phyloP scores from a whole-genome alignment of 2,888 invertebrate species.

The Arctia plantaginis region DNA sequence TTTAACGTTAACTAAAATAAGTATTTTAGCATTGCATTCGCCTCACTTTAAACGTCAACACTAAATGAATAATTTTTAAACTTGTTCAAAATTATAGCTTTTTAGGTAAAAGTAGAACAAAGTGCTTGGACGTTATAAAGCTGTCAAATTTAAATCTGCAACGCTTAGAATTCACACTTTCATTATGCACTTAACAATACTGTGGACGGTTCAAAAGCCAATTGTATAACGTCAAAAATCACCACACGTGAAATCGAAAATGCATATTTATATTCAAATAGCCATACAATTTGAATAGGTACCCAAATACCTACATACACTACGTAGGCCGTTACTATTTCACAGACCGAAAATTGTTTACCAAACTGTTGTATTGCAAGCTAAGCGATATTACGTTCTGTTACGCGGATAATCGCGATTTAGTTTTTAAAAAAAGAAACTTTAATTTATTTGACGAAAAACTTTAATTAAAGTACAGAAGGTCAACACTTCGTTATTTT shows the following conservation, averaged over 20 bases:
- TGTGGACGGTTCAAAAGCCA: background rate
- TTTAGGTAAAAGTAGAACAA: background rate
- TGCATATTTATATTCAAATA: conserved; percentile 39
- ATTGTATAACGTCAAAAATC: conserved; percentile 20
- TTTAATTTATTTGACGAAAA: too few relatives aligned
- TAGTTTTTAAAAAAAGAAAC: too few relatives aligned
- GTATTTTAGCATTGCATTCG: too few relatives aligned
- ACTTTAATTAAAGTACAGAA: too few relatives aligned
- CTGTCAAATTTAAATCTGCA: background rate
- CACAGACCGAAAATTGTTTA: conserved; percentile 45
- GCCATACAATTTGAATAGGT: conserved; percentile 43
- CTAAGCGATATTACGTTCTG: too few relatives aligned
- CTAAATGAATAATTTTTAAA: background rate
- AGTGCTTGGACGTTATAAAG: background rate
- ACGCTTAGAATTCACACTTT: background rate
- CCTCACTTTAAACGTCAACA: background rate
- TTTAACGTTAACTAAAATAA: background rate
- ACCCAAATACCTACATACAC: conserved; percentile 43
- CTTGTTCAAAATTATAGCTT: too few relatives aligned
- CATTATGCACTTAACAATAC: background rate
- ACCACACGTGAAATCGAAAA: conserved; percentile 26
- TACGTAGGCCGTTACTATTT: conserved; percentile 38
- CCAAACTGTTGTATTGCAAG: conserved; percentile 50
- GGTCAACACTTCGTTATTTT: too few relatives aligned
- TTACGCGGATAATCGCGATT: too few relatives aligned